These are phyloP conservation scores for Pangasius sanitwongsei DNA, from an alignment of 2,797 vertebrate genomes.

Conservation along the genomic window DNA sequence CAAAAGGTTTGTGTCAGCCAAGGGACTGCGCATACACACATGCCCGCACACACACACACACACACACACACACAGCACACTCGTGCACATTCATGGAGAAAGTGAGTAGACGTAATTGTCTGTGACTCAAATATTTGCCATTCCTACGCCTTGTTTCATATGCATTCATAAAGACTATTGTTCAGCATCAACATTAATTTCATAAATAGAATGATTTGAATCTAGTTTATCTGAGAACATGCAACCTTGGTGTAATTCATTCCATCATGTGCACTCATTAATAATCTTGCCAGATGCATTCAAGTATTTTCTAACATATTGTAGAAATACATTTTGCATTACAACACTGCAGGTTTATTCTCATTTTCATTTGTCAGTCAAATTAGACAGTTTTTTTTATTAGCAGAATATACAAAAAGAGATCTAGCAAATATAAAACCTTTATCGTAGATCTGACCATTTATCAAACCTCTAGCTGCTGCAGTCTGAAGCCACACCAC, in stretches of 20 bases:
- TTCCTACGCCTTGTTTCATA: not conserved
- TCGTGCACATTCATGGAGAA: not conserved
- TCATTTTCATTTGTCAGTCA: not conserved
- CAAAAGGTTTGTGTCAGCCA: not conserved
- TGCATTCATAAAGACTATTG: not conserved
- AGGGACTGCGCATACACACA: not conserved
- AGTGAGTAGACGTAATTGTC: not conserved
- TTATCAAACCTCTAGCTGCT: constrained; percentile 39
- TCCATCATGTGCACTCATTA: not conserved
- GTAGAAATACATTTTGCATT: not conserved
- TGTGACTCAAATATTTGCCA: not conserved
- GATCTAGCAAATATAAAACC: constrained; percentile 3
- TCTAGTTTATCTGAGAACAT: not conserved
- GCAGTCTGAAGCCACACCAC: constrained; percentile 40
- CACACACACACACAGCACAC: not conserved
- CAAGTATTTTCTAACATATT: not conserved
- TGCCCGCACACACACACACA: not conserved
- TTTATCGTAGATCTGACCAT: not conserved
- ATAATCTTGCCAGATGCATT: not conserved
- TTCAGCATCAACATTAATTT: not conserved
- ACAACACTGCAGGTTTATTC: not conserved
- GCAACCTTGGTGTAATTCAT: not conserved
- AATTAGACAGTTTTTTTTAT: not conserved
- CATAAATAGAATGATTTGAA: not conserved
- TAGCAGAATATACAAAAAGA: not conserved